Evolutionary conservation across 1,140 invertebrate genomes (phyloP).

Genomic region (Drosophila sp.): DNA sequence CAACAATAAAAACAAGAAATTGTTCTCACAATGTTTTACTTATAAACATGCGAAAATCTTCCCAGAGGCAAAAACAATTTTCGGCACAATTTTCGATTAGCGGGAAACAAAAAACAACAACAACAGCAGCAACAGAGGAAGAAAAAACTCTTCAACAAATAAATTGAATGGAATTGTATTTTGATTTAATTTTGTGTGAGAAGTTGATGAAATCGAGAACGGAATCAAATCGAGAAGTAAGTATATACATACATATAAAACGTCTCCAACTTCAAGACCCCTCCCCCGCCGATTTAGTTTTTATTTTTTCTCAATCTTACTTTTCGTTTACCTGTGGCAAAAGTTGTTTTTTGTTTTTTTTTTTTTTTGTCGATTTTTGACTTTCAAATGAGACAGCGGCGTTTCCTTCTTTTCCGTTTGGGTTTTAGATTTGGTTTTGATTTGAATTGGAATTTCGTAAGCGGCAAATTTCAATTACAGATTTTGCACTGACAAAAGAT

Average conservation of each 20-base stretch:
- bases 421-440: conserved; percentile 8
- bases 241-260: conserved; percentile 8
- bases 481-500: conserved; percentile 61
- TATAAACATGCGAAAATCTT: conserved; percentile 38
- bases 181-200: conserved; percentile 67
- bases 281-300: conserved; percentile 17
- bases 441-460: conserved; percentile 51
- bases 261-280: conserved; percentile 1
- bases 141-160: conserved; percentile 63
- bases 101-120: conserved; percentile 20
- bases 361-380: conserved; percentile 22
- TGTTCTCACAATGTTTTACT: conserved; percentile 8
- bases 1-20: conserved; percentile 17
- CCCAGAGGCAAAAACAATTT: conserved; percentile 52
- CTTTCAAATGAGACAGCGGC: conserved; percentile 54
- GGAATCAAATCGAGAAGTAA: conserved; percentile 29
- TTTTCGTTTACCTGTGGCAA: conserved; percentile 58
- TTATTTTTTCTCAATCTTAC: not conserved
- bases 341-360: conserved; percentile 30
- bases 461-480: conserved; percentile 70
- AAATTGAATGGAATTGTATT: conserved; percentile 70
- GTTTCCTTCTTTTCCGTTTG: conserved; percentile 29
- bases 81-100: conserved; percentile 78
- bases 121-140: conserved; percentile 14
- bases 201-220: conserved; percentile 45